phyloP scores from a whole-genome alignment of 2,888 invertebrate genomes.

The Drosophila fulvimacula region DNA sequence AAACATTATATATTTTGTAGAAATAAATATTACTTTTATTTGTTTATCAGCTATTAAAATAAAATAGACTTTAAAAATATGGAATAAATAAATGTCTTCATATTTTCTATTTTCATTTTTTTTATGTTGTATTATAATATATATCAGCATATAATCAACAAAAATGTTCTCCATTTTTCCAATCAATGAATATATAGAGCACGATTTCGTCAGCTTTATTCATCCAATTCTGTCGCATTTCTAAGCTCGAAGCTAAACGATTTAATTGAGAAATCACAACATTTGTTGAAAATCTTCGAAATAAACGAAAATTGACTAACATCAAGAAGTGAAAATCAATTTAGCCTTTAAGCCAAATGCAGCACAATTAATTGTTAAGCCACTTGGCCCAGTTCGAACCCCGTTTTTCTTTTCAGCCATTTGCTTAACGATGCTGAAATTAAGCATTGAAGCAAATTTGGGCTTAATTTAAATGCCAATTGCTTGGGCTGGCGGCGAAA shows the following conservation, averaged over 20 bases:
- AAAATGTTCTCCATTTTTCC: neutral
- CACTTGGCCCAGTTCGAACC: constrained; percentile 28
- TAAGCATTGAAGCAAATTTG: constrained; percentile 50
- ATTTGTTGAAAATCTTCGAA: constrained; percentile 9
- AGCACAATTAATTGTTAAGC: constrained; percentile 43
- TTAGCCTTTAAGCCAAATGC: constrained; percentile 27
- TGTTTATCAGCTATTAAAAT: too few relatives aligned
- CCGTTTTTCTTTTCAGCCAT: constrained; percentile 28
- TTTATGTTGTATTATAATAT: too few relatives aligned
- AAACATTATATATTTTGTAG: too few relatives aligned
- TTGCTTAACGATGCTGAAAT: constrained; percentile 42
- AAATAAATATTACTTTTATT: too few relatives aligned
- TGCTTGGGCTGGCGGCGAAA: constrained; percentile 18
- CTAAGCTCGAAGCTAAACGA: constrained; percentile 11
- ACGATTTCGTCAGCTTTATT: neutral
- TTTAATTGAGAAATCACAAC: constrained; percentile 14
- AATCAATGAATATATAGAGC: neutral
- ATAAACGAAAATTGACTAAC: constrained; percentile 9
- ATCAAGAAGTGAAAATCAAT: constrained; percentile 41
- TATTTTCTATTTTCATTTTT: too few relatives aligned
- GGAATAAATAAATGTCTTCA: too few relatives aligned
- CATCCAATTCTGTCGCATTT: neutral
- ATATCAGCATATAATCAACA: too few relatives aligned
- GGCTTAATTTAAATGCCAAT: constrained; percentile 61
- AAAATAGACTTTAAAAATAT: too few relatives aligned